Percentiles rank a stretch among this genome's conserved stretches.
Evolutionary conservation across 1,140 invertebrate species (phyloP).

Genomic region (honey bee (Apis mellifera)): DNA sequence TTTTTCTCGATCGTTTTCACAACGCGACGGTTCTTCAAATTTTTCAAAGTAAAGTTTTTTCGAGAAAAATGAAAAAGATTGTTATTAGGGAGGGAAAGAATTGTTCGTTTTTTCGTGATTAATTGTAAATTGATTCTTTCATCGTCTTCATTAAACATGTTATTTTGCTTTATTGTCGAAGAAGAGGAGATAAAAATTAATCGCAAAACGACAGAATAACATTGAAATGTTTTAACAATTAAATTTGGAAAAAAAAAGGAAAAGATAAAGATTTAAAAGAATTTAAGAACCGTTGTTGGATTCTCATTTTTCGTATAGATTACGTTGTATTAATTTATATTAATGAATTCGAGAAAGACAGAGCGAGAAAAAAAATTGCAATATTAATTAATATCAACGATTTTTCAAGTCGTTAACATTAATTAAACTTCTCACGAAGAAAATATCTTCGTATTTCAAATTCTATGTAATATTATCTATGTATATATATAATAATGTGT

Average conservation of each 20-base stretch:
- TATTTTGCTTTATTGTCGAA: too few relatives aligned
- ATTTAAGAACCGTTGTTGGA: neutral
- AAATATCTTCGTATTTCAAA: neutral
- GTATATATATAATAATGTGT: too few relatives aligned
- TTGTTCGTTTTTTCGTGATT: too few relatives aligned
- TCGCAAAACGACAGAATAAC: neutral
- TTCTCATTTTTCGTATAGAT: conserved; percentile 12
- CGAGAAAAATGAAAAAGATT: too few relatives aligned
- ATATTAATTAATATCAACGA: neutral
- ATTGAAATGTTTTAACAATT: neutral
- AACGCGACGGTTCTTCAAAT: too few relatives aligned
- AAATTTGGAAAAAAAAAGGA: too few relatives aligned
- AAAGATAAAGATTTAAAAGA: neutral
- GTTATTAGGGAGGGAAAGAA: too few relatives aligned
- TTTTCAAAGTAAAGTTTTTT: too few relatives aligned
- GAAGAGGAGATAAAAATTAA: too few relatives aligned
- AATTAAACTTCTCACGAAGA: neutral
- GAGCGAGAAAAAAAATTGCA: neutral
- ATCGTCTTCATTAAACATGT: too few relatives aligned
- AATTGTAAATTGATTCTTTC: too few relatives aligned
- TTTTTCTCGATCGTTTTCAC: too few relatives aligned
- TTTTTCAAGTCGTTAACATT: neutral
- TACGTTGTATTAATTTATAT: conserved; percentile 11
- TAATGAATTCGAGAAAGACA: neutral
- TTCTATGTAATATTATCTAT: neutral